These are phyloP conservation scores for Agrochola litura DNA, from an alignment of 2,888 invertebrate species.

Conservation along the genomic window DNA sequence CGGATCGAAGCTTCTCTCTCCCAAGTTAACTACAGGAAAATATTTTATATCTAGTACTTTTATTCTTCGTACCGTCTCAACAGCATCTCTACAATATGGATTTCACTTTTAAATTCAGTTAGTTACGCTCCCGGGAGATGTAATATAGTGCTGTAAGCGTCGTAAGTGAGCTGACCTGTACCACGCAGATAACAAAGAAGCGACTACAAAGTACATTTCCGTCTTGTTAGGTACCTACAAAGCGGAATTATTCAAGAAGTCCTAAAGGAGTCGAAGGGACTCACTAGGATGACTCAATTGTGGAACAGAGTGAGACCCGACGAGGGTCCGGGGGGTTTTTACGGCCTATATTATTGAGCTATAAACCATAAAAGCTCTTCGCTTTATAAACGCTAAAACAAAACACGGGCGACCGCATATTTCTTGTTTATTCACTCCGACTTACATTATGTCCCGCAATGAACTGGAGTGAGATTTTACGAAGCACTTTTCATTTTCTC, in stretches of 20 bases:
- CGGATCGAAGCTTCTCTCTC: neutral
- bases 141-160: constrained; percentile 41
- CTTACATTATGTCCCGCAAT: constrained; percentile 77
- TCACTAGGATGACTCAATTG: constrained; percentile 83
- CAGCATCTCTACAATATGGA: constrained; percentile 24
- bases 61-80: constrained; percentile 9
- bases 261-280: constrained; percentile 78
- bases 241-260: constrained; percentile 79
- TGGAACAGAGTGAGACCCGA: constrained; percentile 78
- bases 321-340: constrained; percentile 82
- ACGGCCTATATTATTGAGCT: constrained; percentile 86
- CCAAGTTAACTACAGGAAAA: neutral
- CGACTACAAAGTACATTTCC: constrained; percentile 69
- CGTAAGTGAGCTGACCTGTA: constrained; percentile 58
- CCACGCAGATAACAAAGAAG: constrained; percentile 68
- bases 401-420: constrained; percentile 83
- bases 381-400: constrained; percentile 85
- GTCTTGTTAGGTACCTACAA: constrained; percentile 71
- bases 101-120: constrained; percentile 42
- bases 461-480: constrained; percentile 77
- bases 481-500: constrained; percentile 75
- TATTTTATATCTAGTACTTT: neutral
- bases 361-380: constrained; percentile 86
- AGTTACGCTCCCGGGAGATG: constrained; percentile 10
- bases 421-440: constrained; percentile 82